phyloP scores from a whole-genome alignment of 2,797 vertebrate species.

The Xenentodon cancila region DNA sequence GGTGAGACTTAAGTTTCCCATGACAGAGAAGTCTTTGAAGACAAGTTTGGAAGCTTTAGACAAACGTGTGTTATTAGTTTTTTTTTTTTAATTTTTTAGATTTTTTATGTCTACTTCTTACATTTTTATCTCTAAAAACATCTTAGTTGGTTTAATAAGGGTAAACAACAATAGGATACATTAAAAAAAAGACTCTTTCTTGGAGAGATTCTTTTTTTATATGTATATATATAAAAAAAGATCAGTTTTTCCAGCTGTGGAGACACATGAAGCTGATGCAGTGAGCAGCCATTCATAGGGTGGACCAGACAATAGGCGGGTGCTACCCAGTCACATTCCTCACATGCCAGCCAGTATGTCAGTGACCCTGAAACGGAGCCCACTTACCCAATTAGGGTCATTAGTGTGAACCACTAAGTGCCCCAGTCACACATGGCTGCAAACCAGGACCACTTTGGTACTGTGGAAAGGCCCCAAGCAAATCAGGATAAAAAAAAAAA shows the following conservation, averaged over 20 bases:
- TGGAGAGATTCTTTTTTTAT: not conserved
- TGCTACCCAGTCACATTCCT: constrained; percentile 76
- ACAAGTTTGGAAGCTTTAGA: constrained; percentile 32
- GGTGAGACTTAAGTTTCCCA: constrained; percentile 48
- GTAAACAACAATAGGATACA: not conserved
- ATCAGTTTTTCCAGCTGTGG: not conserved
- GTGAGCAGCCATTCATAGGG: constrained; percentile 56
- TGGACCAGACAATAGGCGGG: constrained; percentile 61
- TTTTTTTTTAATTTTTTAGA: not conserved
- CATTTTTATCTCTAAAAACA: not conserved
- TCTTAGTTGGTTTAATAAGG: not conserved
- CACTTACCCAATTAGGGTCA: constrained; percentile 84
- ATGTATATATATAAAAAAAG: constrained; percentile 7
- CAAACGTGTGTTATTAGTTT: constrained; percentile 17
- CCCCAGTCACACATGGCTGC: constrained; percentile 78
- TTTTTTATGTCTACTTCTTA: constrained; percentile 18
- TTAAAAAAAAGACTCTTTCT: not conserved
- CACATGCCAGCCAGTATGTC: constrained; percentile 76
- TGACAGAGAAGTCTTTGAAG: constrained; percentile 44
- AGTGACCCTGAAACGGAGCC: constrained; percentile 78
- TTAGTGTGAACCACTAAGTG: constrained; percentile 78
- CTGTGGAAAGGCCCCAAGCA: constrained; percentile 61
- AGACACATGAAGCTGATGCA: constrained; percentile 45
- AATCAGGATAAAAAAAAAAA: constrained; percentile 59
- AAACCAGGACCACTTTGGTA: constrained; percentile 71